Evolutionary conservation across 35 echinoderm and acorn worm genomes (phyloP), one percentile per base, ranked within the genome.

Genomic region (Hemicentrotus pulcherrimus): DNA sequence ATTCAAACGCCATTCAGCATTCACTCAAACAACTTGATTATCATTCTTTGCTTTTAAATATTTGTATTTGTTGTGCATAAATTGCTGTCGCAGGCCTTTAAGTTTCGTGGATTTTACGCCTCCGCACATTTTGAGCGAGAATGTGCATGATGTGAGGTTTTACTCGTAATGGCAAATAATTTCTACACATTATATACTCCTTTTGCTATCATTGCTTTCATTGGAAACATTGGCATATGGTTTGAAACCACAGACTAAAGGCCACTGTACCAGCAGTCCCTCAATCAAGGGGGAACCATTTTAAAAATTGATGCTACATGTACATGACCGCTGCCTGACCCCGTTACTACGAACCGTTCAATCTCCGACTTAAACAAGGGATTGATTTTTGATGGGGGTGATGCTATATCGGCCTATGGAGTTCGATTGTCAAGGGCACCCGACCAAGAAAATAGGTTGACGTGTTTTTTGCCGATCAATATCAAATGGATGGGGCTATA

Each of bases 371-470:
- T 30, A 85, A 16, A 85, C 70, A 16, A 33, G 12, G 46, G 32
- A 90, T 90, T 45, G 88, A 90, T 90, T 90, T 90, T 90, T 90
- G 88, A 45, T 47, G 46, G 22, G 28, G 65, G 18, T 78, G 65
- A 78, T 78, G 88, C 88, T 32, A 45, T 90, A 45, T 90, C 9
- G 46, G 19, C 88, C 32, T 90, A 47, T 47, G 19, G 88, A 35
- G 46, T 30, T 90, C 86, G 33, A 45, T 45, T 32, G 88, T 90
- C 88, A 90, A 90, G 88, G 87, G 32, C 46, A 90, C 4, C 32
- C 88, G 46, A 16, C 2, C 88, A 90, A 33, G 88, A 90, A 90
- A 90, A 90, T 16, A 41, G 32, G 88, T 47, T 90, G 14, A 33
- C 31, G 32, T 90, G 65, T 8, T 78, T 28, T 78, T 24, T 78